A percentile compares a stretch with the other conserved stretches of the same genome.
phyloP scores from a whole-genome alignment of 1,140 invertebrate species.

The roundworm (Caenorhabditis elegans) region WBcel235 BX284605.5:2709501-2710000 shows the following conservation, averaged over 20 bases:
- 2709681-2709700: too few relatives aligned
- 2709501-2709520: too few relatives aligned
- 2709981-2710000: background rate
- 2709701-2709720: too few relatives aligned
- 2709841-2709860: background rate
- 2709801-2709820: background rate
- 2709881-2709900: background rate
- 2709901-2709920: background rate
- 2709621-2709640: too few relatives aligned
- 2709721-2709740: too few relatives aligned
- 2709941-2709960: background rate
- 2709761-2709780: background rate
- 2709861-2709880: background rate
- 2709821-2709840: background rate
- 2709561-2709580: too few relatives aligned
- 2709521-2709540: too few relatives aligned
- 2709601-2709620: too few relatives aligned
- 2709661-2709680: too few relatives aligned
- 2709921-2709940: background rate
- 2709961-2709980: background rate
- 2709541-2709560: too few relatives aligned
- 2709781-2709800: background rate
- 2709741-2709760: constrained; percentile 2
- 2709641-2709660: too few relatives aligned
- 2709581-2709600: too few relatives aligned